phyloP scores from a whole-genome alignment of 2,113 vertebrate species.

The Regulus satrapa region DNA sequence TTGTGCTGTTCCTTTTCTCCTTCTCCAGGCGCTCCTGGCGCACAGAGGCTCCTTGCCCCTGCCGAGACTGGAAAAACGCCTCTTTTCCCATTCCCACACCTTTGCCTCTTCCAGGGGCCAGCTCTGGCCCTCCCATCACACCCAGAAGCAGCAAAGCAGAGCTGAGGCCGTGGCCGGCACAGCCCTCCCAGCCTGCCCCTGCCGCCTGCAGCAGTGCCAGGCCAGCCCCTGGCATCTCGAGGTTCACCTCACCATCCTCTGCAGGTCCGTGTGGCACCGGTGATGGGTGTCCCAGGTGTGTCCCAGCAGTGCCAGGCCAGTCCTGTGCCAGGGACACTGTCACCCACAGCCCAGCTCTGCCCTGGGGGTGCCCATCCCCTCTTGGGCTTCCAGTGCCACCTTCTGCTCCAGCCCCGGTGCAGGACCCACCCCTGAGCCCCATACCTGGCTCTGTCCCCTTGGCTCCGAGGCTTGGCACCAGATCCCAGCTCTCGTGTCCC shows the following conservation, averaged over 20 bases:
- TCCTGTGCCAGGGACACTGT: background rate
- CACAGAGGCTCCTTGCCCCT: background rate
- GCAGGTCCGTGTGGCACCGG: background rate
- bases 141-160: background rate
- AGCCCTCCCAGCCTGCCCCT: background rate
- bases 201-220: background rate
- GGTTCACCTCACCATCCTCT: conserved; percentile 7
- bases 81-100: conserved; percentile 53
- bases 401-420: background rate
- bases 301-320: background rate
- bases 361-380: background rate
- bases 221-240: background rate
- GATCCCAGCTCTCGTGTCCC: conserved; percentile 17
- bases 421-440: rapidly evolving
- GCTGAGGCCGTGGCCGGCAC: rapidly evolving
- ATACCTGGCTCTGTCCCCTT: conserved; percentile 55
- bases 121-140: background rate
- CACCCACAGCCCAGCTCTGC: background rate
- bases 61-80: conserved; percentile 35
- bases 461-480: background rate
- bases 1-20: conserved; percentile 32
- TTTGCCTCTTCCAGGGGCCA: conserved; percentile 34
- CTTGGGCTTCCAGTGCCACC: background rate
- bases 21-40: conserved; percentile 12
- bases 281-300: conserved; percentile 24